Percentiles rank a stretch among this genome's conserved stretches.
phyloP scores from a whole-genome alignment of 2,797 vertebrate genomes.

The Moxostoma hubbsi region DNA sequence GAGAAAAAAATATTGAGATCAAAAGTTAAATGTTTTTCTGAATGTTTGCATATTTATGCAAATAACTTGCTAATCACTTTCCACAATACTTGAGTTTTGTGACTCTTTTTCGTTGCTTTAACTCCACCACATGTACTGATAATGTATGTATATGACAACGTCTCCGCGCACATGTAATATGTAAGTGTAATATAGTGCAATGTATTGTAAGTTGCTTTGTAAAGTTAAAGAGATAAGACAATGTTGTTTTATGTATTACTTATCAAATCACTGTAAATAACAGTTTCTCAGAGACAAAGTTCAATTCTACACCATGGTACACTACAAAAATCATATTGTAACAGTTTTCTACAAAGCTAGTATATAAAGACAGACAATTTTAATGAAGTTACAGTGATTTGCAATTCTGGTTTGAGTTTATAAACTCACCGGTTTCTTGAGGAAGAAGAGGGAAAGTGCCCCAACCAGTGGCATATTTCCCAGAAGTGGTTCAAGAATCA shows the following conservation, averaged over 20 bases:
- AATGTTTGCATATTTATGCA: no score
- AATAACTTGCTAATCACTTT: no score
- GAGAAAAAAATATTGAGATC: no score
- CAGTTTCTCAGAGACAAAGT: not conserved
- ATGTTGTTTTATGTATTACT: not conserved
- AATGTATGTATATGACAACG: no score
- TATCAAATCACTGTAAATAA: not conserved
- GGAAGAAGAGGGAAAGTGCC: slow-evolving; percentile 94
- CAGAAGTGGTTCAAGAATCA: slow-evolving; percentile 94
- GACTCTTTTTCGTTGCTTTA: no score
- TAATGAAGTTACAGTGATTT: not conserved
- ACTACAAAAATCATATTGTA: not conserved
- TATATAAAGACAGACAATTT: not conserved
- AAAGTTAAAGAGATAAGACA: not conserved
- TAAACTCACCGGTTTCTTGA: slow-evolving; percentile 93
- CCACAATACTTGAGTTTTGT: no score
- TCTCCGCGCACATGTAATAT: no score
- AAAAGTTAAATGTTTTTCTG: no score
- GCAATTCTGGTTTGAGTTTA: not conserved
- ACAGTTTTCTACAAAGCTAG: no score
- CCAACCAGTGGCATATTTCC: slow-evolving; percentile 94
- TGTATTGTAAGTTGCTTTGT: not conserved
- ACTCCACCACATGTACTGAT: no score
- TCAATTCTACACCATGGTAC: not conserved
- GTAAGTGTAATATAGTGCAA: not conserved